Evolutionary conservation across 2,888 invertebrate genomes (phyloP), one percentile per base, ranked within the genome.

Genomic region (Tetramorium bicarinatum): DNA sequence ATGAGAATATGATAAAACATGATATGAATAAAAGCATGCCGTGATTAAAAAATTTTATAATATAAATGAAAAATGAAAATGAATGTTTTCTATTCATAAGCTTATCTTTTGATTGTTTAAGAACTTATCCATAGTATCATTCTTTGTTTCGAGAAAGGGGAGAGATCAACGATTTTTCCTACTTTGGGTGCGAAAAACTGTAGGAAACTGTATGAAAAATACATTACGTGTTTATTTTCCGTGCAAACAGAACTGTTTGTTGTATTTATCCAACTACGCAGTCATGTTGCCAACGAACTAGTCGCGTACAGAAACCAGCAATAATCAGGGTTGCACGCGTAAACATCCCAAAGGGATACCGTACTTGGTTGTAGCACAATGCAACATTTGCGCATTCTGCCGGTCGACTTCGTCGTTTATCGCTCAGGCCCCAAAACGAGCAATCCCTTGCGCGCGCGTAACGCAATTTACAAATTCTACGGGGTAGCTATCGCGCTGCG

Each of bases 281-380:
- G 62, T 21, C 38, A 54, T 47, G 25, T n/a, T 13, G 34, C 38
- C 41, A 54, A 52, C 25, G 54, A 18, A 15, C n/a, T 25, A 29
- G 67, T 3, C n/a, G 38, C 52, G 41, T 41, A 66, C 41, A 54
- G 52, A 41, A 54, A 18, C 38, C 41, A 4, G 41, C 54, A 61
- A 69, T 71, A 80, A 80, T 59, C 56, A 25, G 59, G 72, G 47
- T 83, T 87, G 84, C 76, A 62, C 66, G 75, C 54, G 29, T 79
- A 87, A 88, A 88, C 83, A 89, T 88, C 83, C 88, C 84, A 34
- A 44, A 41, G 74, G 76, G 74, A 81, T 75, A 75, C 82, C 84
- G 84, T 85, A 75, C 67, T 54, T 56, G 74, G 62, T 71, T 84
- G 84, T 74, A 89, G 85, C 86, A 72, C 64, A 25, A 77, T 75